These are phyloP conservation scores for Diogma glabrata DNA, from an alignment of 2,888 invertebrate species.

Conservation along the genomic window DNA sequence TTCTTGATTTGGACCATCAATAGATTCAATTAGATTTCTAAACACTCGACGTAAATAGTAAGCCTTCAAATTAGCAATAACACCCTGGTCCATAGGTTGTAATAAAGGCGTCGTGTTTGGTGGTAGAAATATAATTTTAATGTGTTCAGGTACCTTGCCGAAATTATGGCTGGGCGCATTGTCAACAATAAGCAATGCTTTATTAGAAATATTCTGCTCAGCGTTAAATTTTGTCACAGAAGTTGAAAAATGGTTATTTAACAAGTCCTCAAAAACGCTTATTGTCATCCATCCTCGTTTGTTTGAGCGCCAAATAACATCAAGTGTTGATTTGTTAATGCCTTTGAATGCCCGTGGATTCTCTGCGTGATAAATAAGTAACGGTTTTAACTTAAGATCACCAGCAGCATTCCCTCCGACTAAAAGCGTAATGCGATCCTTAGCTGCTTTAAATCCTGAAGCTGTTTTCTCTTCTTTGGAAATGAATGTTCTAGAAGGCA, in stretches of 20 bases:
- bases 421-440: too few species aligned
- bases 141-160: neutral
- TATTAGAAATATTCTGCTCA: too few species aligned
- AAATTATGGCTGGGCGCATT: slow-evolving; percentile 4
- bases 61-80: too few species aligned
- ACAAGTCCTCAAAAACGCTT: slow-evolving; percentile 5
- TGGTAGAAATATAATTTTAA: neutral
- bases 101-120: slow-evolving; percentile 1
- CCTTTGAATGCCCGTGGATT: neutral
- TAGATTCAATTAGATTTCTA: neutral
- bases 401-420: too few species aligned
- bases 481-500: too few species aligned
- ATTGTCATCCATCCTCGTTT: slow-evolving; percentile 5
- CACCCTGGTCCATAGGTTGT: neutral
- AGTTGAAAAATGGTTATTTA: slow-evolving; percentile 2
- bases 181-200: too few species aligned
- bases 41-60: neutral
- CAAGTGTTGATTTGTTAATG: slow-evolving; percentile 1
- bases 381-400: too few species aligned
- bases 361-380: too few species aligned
- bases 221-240: slow-evolving; percentile 5
- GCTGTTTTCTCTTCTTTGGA: too few species aligned
- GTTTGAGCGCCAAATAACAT: neutral
- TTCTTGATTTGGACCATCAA: slow-evolving; percentile 5
- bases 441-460: too few species aligned